These are phyloP conservation scores for Hippocampus zosterae DNA, from an alignment of 2,113 vertebrate genomes.

Conservation along the genomic window DNA sequence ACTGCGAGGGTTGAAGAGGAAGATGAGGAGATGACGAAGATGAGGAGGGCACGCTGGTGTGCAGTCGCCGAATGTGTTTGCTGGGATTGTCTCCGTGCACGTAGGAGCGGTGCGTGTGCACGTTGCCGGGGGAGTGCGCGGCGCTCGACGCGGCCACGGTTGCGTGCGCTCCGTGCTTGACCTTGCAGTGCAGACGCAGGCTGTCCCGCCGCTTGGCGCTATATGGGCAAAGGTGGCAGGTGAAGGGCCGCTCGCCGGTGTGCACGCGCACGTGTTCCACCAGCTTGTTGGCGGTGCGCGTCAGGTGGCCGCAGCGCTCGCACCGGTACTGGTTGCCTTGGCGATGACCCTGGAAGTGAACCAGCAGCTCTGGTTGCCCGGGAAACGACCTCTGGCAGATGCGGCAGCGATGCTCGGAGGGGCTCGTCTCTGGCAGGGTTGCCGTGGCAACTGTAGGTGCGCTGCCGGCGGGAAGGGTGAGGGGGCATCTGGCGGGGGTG, in stretches of 20 bases:
- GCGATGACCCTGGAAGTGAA: conserved; percentile 94
- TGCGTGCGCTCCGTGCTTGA: conserved; percentile 87
- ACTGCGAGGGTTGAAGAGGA: conserved; percentile 65
- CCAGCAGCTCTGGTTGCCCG: conserved; percentile 94
- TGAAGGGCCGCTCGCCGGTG: conserved; percentile 97
- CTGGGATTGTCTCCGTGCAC: conserved; percentile 56
- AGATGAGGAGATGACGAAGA: conserved; percentile 62
- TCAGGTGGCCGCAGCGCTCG: conserved; percentile 97
- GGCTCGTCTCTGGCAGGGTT: conserved; percentile 45
- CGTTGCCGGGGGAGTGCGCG: conserved; percentile 22
- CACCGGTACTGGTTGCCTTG: conserved; percentile 99
- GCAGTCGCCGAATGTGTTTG: conserved; percentile 68
- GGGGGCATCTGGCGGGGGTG: conserved; percentile 42
- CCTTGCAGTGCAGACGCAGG: conserved; percentile 97
- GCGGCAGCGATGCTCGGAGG: conserved; percentile 87
- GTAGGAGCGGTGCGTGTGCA: conserved; percentile 59
- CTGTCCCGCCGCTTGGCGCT: conserved; percentile 99
- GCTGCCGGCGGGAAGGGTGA: conserved; percentile 61
- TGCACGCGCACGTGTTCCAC: conserved; percentile 98
- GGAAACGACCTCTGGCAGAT: conserved; percentile 97
- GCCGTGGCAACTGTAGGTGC: conserved; percentile 80
- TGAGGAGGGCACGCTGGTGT: conserved; percentile 25
- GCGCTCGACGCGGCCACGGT: conserved; percentile 72
- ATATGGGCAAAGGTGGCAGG: conserved; percentile 97
- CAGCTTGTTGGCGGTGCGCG: conserved; percentile 98